Conservation (phyloP, 2,113 vertebrate species). For the Megalops atlanticus region DNA sequence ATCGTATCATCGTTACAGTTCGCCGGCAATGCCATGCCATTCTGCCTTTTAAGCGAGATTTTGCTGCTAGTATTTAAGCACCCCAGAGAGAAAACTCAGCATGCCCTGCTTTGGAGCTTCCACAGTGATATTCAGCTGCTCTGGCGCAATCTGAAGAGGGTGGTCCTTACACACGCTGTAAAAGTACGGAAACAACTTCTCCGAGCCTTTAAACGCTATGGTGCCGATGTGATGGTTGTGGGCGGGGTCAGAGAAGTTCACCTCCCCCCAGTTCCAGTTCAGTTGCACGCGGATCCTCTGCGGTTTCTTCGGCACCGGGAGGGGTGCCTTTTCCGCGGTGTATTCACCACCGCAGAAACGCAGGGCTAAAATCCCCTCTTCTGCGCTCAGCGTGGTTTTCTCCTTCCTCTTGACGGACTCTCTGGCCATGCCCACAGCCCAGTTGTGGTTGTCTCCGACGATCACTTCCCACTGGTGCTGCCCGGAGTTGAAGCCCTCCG, state of each 20-base stretch:
- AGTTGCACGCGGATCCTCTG: slow-evolving; percentile 41
- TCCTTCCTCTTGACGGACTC: slow-evolving; percentile 32
- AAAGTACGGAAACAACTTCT: slow-evolving; percentile 48
- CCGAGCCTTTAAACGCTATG: slow-evolving; percentile 34
- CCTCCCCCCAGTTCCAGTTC: slow-evolving; percentile 39
- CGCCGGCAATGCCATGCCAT: not conserved
- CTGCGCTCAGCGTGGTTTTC: not conserved
- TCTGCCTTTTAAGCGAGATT: not conserved
- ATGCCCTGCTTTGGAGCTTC: not conserved
- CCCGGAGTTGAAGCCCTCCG: slow-evolving; percentile 39
- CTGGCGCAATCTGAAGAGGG: slow-evolving; percentile 34
- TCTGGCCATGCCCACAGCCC: slow-evolving; percentile 45
- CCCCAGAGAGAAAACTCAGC: not conserved
- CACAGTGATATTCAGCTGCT: not conserved
- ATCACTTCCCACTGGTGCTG: slow-evolving; percentile 48
- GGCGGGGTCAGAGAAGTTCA: slow-evolving; percentile 37
- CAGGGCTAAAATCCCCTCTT: slow-evolving; percentile 24
- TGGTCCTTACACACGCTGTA: slow-evolving; percentile 36
- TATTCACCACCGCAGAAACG: slow-evolving; percentile 39
- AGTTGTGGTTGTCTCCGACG: slow-evolving; percentile 42
- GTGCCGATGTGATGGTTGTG: slow-evolving; percentile 28
- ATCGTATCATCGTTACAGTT: not conserved
- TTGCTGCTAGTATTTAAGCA: not conserved
- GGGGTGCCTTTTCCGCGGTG: slow-evolving; percentile 32
- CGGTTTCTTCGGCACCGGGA: slow-evolving; percentile 19